Evolutionary conservation across 1,140 invertebrate species (phyloP).

Genomic region (Bombus terrestris): DNA sequence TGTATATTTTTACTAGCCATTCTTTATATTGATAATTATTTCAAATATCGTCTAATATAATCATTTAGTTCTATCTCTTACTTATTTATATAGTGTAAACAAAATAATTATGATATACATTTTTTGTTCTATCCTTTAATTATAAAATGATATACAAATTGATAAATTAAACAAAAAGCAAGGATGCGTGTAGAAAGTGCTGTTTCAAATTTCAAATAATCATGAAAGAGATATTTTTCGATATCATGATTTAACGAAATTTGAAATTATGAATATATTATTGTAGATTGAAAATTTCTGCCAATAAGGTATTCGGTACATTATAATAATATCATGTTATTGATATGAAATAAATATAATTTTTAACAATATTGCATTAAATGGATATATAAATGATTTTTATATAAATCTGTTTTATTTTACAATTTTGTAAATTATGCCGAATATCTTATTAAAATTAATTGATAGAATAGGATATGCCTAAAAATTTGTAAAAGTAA

Average conservation of each 20-base stretch:
- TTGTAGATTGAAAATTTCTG: slow-evolving; percentile 25
- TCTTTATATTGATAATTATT: slow-evolving; percentile 32
- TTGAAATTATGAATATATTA: slow-evolving; percentile 33
- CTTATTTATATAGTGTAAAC: slow-evolving; percentile 22
- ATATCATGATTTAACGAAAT: slow-evolving; percentile 28
- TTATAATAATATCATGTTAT: background rate
- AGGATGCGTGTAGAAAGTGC: slow-evolving; percentile 11
- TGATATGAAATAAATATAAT: background rate
- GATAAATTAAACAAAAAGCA: slow-evolving; percentile 36
- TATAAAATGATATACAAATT: slow-evolving; percentile 23
- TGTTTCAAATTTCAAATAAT: slow-evolving; percentile 31
- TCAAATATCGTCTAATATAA: slow-evolving; percentile 6
- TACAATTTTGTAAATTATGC: slow-evolving; percentile 21
- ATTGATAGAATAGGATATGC: slow-evolving; percentile 63
- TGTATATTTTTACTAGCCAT: slow-evolving; percentile 42
- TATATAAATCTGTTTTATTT: background rate
- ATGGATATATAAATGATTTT: background rate
- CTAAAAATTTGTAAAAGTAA: slow-evolving; percentile 59
- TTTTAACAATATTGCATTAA: background rate
- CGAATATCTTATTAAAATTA: slow-evolving; percentile 58
- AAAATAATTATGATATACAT: slow-evolving; percentile 1
- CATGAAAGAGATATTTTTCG: background rate
- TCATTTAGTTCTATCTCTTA: slow-evolving; percentile 36
- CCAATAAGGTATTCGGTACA: slow-evolving; percentile 27
- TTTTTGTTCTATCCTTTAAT: slow-evolving; percentile 14